Evolutionary conservation across 1,140 invertebrate genomes (phyloP), one percentile per base, ranked within the genome.

Genomic region (Frieseomelitta varia): DNA sequence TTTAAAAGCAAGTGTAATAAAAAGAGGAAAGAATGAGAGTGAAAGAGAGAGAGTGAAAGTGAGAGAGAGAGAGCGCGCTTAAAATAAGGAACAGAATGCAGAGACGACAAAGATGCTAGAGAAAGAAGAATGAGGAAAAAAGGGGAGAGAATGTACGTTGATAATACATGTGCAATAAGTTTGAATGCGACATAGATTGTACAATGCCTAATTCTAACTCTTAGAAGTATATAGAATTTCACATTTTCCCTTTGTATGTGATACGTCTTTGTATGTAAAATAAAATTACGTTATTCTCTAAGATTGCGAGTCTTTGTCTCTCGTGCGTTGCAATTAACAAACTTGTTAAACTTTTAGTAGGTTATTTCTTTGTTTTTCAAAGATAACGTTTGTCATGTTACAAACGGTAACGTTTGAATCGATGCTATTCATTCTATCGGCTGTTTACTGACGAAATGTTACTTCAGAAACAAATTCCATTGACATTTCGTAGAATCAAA

Each of bases 401-500:
- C 0, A 27, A 73, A 51, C 39, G 19, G 39, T 47, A 8, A 73
- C 19, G 11, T 27, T 39, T 8, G 19, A 65, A 67, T 27, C 39
- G 6, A 73, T 19, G 12, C n/a, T n/a, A n/a, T n/a, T 27, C 19
- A 12, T 15, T 47, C 55, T 8, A 11, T 24, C 24, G 15, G 2
- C 2, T 15, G 4, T 34, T 2, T 10, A 27, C 4, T 27, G 3
- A n/a, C 39, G 15, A 78, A 11, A 91, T 91, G 87, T 39, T 86
- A 8, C 30, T 69, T 24, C n/a, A 34, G 10, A 88, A 85, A 79
- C 30, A 63, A 17, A 34, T n/a, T 2, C n/a, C 47, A 65, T 15
- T 8, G 0, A n/a, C 67, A 14, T 51, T 47, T 8, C 87, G 79
- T 30, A 79, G 79, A 63, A 79, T 85, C 76, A 95, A 95, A 87